Base-by-base conservation (phyloP, 2,888 invertebrate genomes). In the Orthosia incerta region DNA sequence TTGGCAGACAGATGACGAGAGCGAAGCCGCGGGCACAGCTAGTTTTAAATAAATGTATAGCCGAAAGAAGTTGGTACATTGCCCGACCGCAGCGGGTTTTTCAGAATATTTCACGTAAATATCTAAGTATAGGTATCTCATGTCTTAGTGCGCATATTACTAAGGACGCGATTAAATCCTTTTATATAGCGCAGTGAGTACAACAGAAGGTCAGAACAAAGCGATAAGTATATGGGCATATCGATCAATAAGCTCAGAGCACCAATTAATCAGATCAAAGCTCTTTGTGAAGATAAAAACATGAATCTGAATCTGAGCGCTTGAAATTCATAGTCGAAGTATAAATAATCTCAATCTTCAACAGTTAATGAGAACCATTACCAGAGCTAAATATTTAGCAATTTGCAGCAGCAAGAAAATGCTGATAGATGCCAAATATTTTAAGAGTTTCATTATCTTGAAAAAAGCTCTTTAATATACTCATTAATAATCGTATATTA, bases 401-500 rank as follows among this genome's bases (percentile, higher is more conserved):
- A 39, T 48, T 20, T 57, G 53, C 46, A 60, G 20, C 18, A 50
- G 18, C 2, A 51, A 67, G 51, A 18, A 13, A 15, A 57, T 51
- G 53, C 13, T 50, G 23, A 51, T 60, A 55, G 18, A 50, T 20
- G 31, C 51, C n/a, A 63, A 74, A 80, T 64, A 74, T 55, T 66
- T 39, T 4, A 63, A 51, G 18, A 23, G 20, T 55, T 68, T n/a
- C 23, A 70, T n/a, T 70, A 20, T 3, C 12, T 18, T 31, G n/a
- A 65, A 64, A n/a, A 31, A 11, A 66, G 59, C 48, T 62, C n/a
- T 72, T 57, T 16, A 73, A 72, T 55, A 50, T 16, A 55, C 3
- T 23, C 62, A 76, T 79, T 72, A 79, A 67, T 67, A 57, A 73
- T 72, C 18, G 61, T 50, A 61, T 61, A 62, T 56, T 50, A 57